Percentiles rank a stretch among this genome's conserved stretches.
Conservation (phyloP, 2,113 vertebrate genomes). For the Perca schrenkii region DNA sequence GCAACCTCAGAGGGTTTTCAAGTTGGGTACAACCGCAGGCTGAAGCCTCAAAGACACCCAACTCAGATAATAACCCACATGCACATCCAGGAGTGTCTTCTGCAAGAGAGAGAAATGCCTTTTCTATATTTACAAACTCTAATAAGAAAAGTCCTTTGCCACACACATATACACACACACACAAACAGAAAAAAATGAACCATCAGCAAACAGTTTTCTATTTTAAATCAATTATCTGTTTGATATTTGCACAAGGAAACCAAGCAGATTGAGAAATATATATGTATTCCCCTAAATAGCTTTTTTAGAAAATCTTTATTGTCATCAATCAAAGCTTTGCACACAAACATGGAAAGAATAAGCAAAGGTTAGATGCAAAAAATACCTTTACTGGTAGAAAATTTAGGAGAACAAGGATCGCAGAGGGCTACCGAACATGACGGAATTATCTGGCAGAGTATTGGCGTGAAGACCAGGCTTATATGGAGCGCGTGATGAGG, state of each 20-base stretch:
- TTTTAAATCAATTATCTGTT: background rate
- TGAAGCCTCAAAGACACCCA: conserved; percentile 4
- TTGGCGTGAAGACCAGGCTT: too few species aligned
- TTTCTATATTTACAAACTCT: background rate
- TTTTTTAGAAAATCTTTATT: background rate
- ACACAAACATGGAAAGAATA: too few species aligned
- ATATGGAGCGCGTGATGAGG: too few species aligned
- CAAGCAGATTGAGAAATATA: background rate
- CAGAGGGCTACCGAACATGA: too few species aligned
- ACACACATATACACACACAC: background rate
- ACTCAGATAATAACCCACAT: background rate
- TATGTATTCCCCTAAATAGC: background rate
- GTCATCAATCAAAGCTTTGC: background rate
- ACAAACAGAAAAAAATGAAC: background rate
- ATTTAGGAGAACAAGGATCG: too few species aligned
- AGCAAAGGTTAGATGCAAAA: too few species aligned
- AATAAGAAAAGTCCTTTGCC: background rate
- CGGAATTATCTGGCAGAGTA: too few species aligned
- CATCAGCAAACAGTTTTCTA: background rate
- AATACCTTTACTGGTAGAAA: too few species aligned
- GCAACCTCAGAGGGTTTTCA: background rate
- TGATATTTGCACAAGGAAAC: background rate
- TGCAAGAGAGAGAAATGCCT: background rate
- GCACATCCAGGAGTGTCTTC: background rate
- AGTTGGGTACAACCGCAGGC: background rate